These are phyloP conservation scores for Thera britannica DNA, from an alignment of 2,888 invertebrate genomes.

Conservation along the genomic window DNA sequence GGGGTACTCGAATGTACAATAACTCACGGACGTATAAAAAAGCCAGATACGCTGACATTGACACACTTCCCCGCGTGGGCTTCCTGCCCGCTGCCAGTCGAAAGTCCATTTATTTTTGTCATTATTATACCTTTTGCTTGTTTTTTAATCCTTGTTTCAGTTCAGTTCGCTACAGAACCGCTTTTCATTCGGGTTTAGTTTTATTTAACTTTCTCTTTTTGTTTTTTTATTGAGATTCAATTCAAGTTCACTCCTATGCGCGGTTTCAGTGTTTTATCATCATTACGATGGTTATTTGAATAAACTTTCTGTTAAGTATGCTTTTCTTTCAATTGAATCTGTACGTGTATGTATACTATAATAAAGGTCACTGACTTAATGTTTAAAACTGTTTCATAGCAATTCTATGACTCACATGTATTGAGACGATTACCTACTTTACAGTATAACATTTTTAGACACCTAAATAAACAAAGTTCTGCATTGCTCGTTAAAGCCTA, in stretches of 20 bases:
- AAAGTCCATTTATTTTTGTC: constrained; percentile 60
- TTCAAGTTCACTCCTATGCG: constrained; percentile 48
- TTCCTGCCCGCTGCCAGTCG: constrained; percentile 61
- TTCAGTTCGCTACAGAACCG: constrained; percentile 56
- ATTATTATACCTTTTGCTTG: constrained; percentile 50
- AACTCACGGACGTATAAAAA: constrained; percentile 54
- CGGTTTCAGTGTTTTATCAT: constrained; percentile 33
- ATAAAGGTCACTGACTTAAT: constrained; percentile 6
- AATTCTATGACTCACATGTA: constrained; percentile 4
- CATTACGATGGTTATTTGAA: background rate
- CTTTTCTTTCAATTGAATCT: background rate
- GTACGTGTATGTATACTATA: constrained; percentile 1
- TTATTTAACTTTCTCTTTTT: constrained; percentile 45
- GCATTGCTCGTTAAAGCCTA: constrained; percentile 20
- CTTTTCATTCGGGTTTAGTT: constrained; percentile 60
- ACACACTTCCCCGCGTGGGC: constrained; percentile 70
- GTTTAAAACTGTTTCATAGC: background rate
- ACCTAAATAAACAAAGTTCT: constrained; percentile 5
- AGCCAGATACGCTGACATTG: constrained; percentile 74
- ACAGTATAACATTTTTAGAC: background rate
- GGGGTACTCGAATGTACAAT: constrained; percentile 34
- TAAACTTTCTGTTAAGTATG: background rate
- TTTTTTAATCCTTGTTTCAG: constrained; percentile 50
- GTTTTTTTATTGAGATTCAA: constrained; percentile 51
- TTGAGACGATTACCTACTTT: background rate